phyloP scores from a whole-genome alignment of 2,113 vertebrate genomes.

The Eurystomus gularis region DNA sequence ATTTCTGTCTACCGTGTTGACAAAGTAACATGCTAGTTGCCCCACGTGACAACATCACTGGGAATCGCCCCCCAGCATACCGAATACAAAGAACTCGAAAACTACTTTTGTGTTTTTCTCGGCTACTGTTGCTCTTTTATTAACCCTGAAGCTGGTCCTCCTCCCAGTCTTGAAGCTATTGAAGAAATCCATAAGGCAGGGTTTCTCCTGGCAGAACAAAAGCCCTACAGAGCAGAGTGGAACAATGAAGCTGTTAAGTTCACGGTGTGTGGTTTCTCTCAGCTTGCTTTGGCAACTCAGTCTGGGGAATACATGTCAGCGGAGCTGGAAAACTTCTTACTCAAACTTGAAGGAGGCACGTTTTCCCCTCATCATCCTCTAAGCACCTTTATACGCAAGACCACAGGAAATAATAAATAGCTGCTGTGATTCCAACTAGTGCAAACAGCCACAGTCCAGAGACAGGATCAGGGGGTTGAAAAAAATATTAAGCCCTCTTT shows the following conservation, averaged over 20 bases:
- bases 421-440: neutral
- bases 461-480: neutral
- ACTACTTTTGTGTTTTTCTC: neutral
- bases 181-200: neutral
- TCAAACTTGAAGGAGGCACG: neutral
- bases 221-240: neutral
- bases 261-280: conserved; percentile 1
- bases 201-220: neutral
- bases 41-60: neutral
- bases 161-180: neutral
- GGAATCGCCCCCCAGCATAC: neutral
- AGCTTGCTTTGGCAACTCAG: conserved; percentile 37
- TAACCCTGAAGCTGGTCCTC: neutral
- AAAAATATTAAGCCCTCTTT: neutral
- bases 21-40: neutral
- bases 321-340: conserved; percentile 29
- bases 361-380: neutral
- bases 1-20: neutral
- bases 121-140: neutral
- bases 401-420: conserved; percentile 32
- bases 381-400: neutral
- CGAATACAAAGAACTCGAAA: neutral
- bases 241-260: conserved; percentile 44
- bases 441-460: neutral
- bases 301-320: neutral